These are phyloP conservation scores for Micromesistius poutassou DNA, from an alignment of 2,797 vertebrate genomes.

Conservation along the genomic window DNA sequence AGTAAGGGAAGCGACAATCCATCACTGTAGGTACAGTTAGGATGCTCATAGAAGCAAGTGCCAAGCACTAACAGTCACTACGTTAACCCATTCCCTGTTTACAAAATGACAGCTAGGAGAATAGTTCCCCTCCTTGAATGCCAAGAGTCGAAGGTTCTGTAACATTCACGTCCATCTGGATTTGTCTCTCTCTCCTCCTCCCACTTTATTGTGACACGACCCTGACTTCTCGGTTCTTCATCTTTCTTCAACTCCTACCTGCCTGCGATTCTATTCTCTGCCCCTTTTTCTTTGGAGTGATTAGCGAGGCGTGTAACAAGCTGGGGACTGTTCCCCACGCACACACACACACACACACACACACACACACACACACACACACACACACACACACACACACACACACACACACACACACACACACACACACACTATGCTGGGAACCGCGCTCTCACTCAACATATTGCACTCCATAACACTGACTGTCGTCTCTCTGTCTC, in stretches of 20 bases:
- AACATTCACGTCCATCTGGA: not conserved
- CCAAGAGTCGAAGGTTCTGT: not conserved
- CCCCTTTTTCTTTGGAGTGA: not conserved
- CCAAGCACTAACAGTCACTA: too few species aligned
- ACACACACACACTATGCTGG: slow-evolving; percentile 8
- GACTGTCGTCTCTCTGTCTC: slow-evolving; percentile 46
- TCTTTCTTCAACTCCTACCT: not conserved
- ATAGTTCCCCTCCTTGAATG: not conserved
- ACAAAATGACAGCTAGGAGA: too few species aligned
- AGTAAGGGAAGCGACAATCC: too few species aligned
- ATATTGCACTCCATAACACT: slow-evolving; percentile 62
- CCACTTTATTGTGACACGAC: not conserved
- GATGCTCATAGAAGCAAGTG: too few species aligned
- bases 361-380: too few species aligned
- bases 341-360: slow-evolving; percentile 6
- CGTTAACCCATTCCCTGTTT: too few species aligned
- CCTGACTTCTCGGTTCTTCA: not conserved
- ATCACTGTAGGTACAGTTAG: too few species aligned
- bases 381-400: not conserved
- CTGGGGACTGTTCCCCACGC: not conserved
- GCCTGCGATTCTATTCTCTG: not conserved
- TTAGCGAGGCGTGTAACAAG: not conserved
- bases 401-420: slow-evolving; percentile 18
- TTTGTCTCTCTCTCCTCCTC: not conserved
- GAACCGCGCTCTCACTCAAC: slow-evolving; percentile 47